Conservation (phyloP, 2,888 invertebrate genomes). For the Cheilosia grossa region DNA sequence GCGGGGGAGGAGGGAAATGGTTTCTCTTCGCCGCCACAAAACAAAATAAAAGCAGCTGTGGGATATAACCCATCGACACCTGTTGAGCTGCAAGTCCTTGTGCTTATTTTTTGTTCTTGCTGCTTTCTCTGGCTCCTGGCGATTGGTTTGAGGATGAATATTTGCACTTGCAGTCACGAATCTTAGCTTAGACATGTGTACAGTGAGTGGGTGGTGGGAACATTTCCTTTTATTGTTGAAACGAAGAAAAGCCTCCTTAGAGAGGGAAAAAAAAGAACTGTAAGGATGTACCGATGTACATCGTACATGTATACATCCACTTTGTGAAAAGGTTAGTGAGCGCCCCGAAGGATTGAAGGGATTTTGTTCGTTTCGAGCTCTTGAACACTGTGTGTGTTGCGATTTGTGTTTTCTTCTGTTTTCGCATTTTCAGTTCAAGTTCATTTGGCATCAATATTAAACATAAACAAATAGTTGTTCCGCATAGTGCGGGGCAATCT, state of each 20-base stretch:
- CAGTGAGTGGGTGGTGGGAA: not conserved
- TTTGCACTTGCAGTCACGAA: constrained; percentile 58
- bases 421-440: constrained; percentile 20
- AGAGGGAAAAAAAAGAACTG: not conserved
- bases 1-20: not conserved
- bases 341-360: constrained; percentile 8
- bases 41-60: constrained; percentile 47
- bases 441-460: not conserved
- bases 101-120: constrained; percentile 11
- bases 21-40: constrained; percentile 14
- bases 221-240: constrained; percentile 12
- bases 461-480: not conserved
- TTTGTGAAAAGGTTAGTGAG: not conserved
- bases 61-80: constrained; percentile 64
- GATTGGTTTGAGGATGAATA: constrained; percentile 41
- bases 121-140: constrained; percentile 6
- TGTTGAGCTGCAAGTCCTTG: constrained; percentile 64
- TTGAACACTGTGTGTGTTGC: not conserved
- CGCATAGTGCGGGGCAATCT: too few species aligned
- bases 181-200: constrained; percentile 28
- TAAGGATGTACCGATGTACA: not conserved
- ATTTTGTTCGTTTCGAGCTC: constrained; percentile 1
- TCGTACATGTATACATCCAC: not conserved
- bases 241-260: not conserved
- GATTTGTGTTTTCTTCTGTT: not conserved